Evolutionary conservation across 2,888 invertebrate genomes (phyloP).

Genomic region (Tromatobia lineatoria): DNA sequence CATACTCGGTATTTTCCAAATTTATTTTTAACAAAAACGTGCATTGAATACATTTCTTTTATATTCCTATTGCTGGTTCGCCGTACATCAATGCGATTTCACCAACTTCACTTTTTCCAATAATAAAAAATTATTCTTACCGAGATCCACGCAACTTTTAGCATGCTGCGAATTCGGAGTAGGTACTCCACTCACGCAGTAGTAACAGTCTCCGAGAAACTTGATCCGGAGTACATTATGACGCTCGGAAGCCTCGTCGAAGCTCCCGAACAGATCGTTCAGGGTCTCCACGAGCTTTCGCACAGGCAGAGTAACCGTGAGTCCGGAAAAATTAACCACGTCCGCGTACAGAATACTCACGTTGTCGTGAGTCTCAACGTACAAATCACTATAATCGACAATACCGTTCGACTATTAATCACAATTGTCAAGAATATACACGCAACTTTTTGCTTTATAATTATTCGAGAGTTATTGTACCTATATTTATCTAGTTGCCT

Average conservation of each 20-base stretch:
- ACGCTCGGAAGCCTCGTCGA: conserved; percentile 95
- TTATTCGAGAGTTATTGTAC: no score
- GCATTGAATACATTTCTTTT: no score
- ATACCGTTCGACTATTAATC: conserved; percentile 2
- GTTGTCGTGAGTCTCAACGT: conserved; percentile 94
- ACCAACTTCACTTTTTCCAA: neutral
- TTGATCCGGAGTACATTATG: conserved; percentile 94
- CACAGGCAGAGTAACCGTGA: conserved; percentile 93
- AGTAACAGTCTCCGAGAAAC: conserved; percentile 97
- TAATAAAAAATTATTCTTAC: conserved; percentile 65
- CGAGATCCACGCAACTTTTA: conserved; percentile 95
- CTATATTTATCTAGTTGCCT: neutral
- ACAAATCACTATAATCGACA: conserved; percentile 90
- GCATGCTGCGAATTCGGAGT: conserved; percentile 93
- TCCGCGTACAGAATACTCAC: conserved; percentile 97
- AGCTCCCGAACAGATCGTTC: conserved; percentile 96
- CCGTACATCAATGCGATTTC: no score
- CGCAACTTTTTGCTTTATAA: no score
- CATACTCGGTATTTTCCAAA: no score
- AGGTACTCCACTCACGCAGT: conserved; percentile 96
- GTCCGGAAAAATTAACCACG: conserved; percentile 96
- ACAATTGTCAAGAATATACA: neutral
- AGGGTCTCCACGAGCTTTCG: conserved; percentile 94
- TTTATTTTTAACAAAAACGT: no score
- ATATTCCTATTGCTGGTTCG: no score